Evolutionary conservation across 2,113 vertebrate species (phyloP).

Genomic region (Chinchilla lanigera): DNA sequence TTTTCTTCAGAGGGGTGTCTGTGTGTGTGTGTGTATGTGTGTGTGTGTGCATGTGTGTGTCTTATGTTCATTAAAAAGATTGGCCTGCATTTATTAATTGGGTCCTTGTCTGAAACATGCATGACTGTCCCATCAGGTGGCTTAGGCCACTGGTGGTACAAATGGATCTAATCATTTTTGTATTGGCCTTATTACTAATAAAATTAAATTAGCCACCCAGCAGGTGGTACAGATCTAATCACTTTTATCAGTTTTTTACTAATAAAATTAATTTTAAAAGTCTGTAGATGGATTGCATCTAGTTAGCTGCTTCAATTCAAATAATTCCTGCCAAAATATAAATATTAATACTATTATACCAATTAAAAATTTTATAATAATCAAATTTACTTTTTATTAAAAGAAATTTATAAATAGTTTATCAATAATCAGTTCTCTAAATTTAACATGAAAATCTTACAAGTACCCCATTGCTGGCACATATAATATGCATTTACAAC

Average conservation of each 20-base stretch:
- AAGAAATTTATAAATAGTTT: background rate
- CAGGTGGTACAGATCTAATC: background rate
- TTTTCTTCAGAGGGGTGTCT: background rate
- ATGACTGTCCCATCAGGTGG: background rate
- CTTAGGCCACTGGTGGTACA: background rate
- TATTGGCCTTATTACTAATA: background rate
- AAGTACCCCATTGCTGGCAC: background rate
- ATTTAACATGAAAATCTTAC: background rate
- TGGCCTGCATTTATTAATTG: background rate
- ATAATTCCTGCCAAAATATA: background rate
- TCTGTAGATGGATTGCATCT: background rate
- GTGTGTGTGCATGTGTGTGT: background rate
- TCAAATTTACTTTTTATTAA: background rate
- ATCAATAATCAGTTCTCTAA: background rate
- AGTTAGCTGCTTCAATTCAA: background rate
- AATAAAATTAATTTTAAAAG: background rate
- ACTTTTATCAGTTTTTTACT: background rate
- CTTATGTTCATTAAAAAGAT: background rate
- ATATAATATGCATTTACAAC: background rate
- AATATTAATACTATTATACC: background rate
- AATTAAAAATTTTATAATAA: background rate
- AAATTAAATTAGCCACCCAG: background rate
- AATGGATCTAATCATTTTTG: background rate
- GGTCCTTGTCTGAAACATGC: background rate
- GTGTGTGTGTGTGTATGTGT: background rate